These are phyloP conservation scores for Penaeus monodon DNA, from an alignment of 2,888 invertebrate genomes.

Conservation along the genomic window DNA sequence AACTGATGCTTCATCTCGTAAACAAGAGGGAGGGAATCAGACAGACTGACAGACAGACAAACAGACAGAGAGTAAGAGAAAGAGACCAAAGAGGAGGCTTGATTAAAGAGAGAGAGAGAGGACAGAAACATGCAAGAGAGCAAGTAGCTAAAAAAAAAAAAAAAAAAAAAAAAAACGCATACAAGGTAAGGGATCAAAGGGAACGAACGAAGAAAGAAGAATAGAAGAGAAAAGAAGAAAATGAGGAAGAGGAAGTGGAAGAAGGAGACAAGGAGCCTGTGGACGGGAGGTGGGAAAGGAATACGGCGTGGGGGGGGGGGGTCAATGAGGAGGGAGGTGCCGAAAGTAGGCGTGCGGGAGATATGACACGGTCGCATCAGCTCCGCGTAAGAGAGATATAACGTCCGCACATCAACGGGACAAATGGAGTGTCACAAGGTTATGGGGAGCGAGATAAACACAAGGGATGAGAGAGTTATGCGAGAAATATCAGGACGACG, in stretches of 20 bases:
- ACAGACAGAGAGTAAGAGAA: background rate
- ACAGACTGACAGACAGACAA: background rate
- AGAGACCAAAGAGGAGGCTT: background rate
- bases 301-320: no score
- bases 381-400: no score
- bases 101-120: background rate
- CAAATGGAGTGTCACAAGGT: no score
- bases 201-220: background rate
- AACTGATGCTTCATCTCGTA: background rate
- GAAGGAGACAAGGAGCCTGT: no score
- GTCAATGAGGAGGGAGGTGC: no score
- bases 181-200: background rate
- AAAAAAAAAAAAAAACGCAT: background rate
- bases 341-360: no score
- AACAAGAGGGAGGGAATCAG: background rate
- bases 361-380: no score
- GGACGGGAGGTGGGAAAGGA: no score
- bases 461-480: no score
- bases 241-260: background rate
- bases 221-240: background rate
- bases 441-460: no score
- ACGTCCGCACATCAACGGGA: no score
- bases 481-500: no score
- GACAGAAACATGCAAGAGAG: background rate
- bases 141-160: background rate